Conservation (phyloP, 2,888 invertebrate species). For the Osmoderma eremita region DNA sequence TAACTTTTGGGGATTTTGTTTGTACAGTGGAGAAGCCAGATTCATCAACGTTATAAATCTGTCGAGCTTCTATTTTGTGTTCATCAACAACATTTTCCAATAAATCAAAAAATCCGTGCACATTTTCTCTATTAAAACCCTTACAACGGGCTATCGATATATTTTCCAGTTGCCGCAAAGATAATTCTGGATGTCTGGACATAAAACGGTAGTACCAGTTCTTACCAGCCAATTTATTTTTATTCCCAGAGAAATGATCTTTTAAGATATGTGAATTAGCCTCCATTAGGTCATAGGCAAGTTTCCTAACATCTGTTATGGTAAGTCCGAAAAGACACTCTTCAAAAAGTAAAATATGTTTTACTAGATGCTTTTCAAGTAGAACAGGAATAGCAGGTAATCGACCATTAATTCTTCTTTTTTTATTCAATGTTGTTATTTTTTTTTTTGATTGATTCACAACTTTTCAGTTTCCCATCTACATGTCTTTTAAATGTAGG, state of each 20-base stretch:
- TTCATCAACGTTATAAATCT: neutral
- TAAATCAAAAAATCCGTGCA: no score
- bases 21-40: neutral
- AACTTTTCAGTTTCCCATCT: neutral
- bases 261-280: no score
- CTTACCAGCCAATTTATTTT: neutral
- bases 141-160: neutral
- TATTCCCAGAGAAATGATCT: neutral
- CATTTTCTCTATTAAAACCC: neutral
- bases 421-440: neutral
- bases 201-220: conserved; percentile 1
- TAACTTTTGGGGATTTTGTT: neutral
- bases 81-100: neutral
- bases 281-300: neutral
- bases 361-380: neutral
- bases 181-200: neutral
- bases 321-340: neutral
- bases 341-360: neutral
- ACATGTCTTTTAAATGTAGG: conserved; percentile 8
- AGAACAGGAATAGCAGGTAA: conserved; percentile 8
- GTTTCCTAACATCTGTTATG: conserved; percentile 1
- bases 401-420: conserved; percentile 1
- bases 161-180: neutral
- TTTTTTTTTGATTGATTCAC: neutral
- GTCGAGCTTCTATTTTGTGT: neutral